Evolutionary conservation across 37 sponge, comb jelly and placozoan species (phyloP), one percentile per base, ranked within the genome.

Genomic region (Theonella swinhoei): DNA sequence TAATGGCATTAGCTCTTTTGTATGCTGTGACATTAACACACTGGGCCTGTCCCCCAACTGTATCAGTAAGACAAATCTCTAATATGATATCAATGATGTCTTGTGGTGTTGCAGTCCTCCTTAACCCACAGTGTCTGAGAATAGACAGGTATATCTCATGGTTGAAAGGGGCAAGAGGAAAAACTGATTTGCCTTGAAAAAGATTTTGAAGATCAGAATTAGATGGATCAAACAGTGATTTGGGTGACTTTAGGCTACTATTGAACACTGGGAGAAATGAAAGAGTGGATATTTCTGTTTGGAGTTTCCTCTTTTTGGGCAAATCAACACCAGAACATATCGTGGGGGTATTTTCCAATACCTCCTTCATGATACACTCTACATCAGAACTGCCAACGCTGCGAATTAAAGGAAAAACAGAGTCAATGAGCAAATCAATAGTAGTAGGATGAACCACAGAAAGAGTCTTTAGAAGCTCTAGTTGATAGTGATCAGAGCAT

Each of bases 181-280:
- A 78, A 4, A 78, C 79, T 35, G 23, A 65, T 23, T 78, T 37
- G 28, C 65, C 65, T 64, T 64, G 29, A 38, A 62, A 78, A 35
- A 78, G 79, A 0, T 24, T 28, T 23, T 0, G 4, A 64, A 78
- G 64, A 3, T 37, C 38, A 37, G 23, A 3, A 63, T 62, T 38
- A 33, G 26, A 37, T n/a, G 79, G 79, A 78, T 78, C 79, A 36
- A 37, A 78, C 65, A 78, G 35, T n/a, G 31, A 25, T 32, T 24
- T 39, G 32, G 64, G 79, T 2, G 24, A 19, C 8, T 64, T 9
- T 4, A 22, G 5, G n/a, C 28, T 14, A 17, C 11, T 17, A 14
- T 47, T 47, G 54, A 17, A 17, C 14, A 47, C 54, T 47, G 54
- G 54, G 11, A 47, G 14, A 14, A 47, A 47, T 47, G 54, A 47